Evolutionary conservation across 2,113 vertebrate genomes (phyloP).

Genomic region (Puffinus mauretanicus): DNA sequence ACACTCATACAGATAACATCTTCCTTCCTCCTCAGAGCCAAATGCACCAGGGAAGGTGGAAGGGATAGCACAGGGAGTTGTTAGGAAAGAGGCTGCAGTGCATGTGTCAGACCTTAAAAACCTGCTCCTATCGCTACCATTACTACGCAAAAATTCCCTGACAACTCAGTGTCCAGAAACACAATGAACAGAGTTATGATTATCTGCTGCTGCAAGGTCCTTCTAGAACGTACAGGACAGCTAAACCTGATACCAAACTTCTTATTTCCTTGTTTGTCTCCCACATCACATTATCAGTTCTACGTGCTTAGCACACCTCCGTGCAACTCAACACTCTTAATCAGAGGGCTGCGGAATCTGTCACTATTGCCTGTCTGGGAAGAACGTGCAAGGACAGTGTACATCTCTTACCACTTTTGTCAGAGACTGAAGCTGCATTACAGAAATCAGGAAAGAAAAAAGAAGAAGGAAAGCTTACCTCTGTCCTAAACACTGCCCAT

Average conservation of each 20-base stretch:
- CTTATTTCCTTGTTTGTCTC: neutral
- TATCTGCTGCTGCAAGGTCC: neutral
- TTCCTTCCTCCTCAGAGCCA: neutral
- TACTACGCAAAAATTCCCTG: neutral
- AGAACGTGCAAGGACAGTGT: fast-evolving
- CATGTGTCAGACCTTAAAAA: neutral
- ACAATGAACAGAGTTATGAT: neutral
- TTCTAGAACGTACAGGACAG: neutral
- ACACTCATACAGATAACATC: neutral
- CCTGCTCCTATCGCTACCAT: neutral
- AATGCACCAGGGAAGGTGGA: neutral
- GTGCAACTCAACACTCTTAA: neutral
- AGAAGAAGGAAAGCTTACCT: neutral
- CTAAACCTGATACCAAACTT: neutral
- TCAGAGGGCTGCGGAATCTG: neutral
- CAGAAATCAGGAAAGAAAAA: neutral
- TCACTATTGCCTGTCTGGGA: neutral
- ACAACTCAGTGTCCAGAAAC: neutral
- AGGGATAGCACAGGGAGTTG: neutral
- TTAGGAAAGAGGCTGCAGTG: neutral
- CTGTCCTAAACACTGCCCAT: neutral
- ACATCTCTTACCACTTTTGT: neutral
- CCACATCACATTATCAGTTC: neutral
- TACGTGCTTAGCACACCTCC: neutral
- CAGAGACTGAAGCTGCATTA: neutral